These are phyloP conservation scores for Mesoclemmys tuberculata DNA, from an alignment of 2,113 vertebrate species.

Conservation along the genomic window DNA sequence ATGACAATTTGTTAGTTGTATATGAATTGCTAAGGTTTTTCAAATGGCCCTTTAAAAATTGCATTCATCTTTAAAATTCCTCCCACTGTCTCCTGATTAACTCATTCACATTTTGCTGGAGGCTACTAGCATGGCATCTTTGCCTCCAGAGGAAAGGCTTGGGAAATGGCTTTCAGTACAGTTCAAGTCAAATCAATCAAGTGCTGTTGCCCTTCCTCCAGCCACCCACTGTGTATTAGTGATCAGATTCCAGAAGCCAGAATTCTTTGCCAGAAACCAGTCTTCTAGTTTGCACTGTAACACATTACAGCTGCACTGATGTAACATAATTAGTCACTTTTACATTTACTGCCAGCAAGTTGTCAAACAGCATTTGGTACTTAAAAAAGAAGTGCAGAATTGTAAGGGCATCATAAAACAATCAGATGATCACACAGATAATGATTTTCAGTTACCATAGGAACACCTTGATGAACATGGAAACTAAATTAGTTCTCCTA, in stretches of 20 bases:
- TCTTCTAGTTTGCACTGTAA: neutral
- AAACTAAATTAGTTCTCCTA: neutral
- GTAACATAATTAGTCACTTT: constrained; percentile 20
- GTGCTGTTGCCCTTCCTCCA: neutral
- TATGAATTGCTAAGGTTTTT: neutral
- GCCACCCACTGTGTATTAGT: neutral
- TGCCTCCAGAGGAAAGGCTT: neutral
- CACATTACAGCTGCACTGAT: constrained; percentile 18
- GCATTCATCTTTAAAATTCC: neutral
- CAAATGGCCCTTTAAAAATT: neutral
- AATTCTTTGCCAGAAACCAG: constrained; percentile 2
- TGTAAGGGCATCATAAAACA: neutral
- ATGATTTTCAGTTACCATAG: neutral
- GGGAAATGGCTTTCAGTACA: neutral
- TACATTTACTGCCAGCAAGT: constrained; percentile 37
- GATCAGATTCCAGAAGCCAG: constrained; percentile 19
- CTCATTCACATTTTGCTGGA: constrained; percentile 21
- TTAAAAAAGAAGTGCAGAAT: neutral
- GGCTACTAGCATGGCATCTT: neutral
- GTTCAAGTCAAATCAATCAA: constrained; percentile 1
- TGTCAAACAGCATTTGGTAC: constrained; percentile 21
- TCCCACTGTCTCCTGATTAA: constrained; percentile 12
- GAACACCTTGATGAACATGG: neutral
- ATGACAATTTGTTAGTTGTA: neutral
- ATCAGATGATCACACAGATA: neutral